Percentiles rank a stretch among this genome's conserved stretches.
Conservation (phyloP, 2,113 vertebrate genomes). For the Aplodontia rufa region DNA sequence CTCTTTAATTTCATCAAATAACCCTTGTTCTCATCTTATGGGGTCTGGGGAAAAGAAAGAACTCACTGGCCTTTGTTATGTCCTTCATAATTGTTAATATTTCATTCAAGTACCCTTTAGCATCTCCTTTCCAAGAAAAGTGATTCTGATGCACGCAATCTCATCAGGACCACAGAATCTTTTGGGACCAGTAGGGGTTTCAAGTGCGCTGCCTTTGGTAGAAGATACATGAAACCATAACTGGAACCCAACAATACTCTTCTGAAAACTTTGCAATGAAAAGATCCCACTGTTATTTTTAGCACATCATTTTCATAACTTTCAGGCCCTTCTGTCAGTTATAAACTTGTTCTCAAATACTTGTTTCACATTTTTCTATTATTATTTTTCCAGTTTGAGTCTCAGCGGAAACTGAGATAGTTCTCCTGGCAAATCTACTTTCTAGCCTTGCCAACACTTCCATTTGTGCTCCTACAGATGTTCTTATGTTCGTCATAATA, state of each 20-base stretch:
- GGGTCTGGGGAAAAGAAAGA: slow-evolving; percentile 66
- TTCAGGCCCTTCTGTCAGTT: not conserved
- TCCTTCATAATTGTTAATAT: slow-evolving; percentile 72
- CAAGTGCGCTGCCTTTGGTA: slow-evolving; percentile 36
- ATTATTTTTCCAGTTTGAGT: not conserved
- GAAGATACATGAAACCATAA: slow-evolving; percentile 11
- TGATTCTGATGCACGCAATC: slow-evolving; percentile 52
- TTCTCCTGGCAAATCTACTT: not conserved
- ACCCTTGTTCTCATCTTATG: slow-evolving; percentile 68
- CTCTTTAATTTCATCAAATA: slow-evolving; percentile 75
- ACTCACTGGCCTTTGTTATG: slow-evolving; percentile 70
- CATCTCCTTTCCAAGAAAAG: slow-evolving; percentile 50
- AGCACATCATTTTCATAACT: not conserved
- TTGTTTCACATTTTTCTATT: not conserved
- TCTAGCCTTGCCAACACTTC: not conserved
- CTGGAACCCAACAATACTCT: not conserved
- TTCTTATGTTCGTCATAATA: not conserved
- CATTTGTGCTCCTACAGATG: not conserved
- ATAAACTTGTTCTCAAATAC: slow-evolving; percentile 45
- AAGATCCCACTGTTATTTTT: not conserved
- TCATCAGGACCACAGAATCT: slow-evolving; percentile 49
- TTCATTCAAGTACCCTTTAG: slow-evolving; percentile 71
- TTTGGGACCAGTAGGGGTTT: not conserved
- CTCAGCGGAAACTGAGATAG: not conserved
- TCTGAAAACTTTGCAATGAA: not conserved